Evolutionary conservation across 2,113 vertebrate genomes (phyloP).

Genomic region (Marmota flaviventris): DNA sequence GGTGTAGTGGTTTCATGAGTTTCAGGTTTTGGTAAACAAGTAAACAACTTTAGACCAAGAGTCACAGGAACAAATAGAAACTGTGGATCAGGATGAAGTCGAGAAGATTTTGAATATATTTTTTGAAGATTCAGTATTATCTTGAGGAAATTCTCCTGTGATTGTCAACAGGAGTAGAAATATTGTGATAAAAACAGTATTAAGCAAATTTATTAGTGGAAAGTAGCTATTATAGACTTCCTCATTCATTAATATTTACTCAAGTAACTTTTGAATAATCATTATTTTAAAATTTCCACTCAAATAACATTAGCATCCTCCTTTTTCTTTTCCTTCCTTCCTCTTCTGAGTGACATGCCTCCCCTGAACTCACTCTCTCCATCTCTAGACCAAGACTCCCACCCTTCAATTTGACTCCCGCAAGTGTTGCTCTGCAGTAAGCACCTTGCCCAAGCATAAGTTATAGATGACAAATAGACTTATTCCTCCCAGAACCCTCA

Average conservation of each 20-base stretch:
- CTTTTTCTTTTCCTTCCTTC: conserved; percentile 49
- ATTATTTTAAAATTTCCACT: conserved; percentile 52
- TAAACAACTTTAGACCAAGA: not conserved
- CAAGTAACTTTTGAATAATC: conserved; percentile 58
- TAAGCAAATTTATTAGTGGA: conserved; percentile 66
- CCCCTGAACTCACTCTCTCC: not conserved
- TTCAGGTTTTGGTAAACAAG: not conserved
- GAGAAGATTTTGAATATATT: conserved; percentile 38
- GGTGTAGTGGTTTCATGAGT: not conserved
- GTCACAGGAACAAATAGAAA: conserved; percentile 35
- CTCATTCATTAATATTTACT: conserved; percentile 63
- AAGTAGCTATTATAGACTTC: conserved; percentile 62
- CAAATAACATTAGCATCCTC: not conserved
- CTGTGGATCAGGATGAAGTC: not conserved
- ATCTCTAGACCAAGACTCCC: not conserved
- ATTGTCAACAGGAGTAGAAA: conserved; percentile 27
- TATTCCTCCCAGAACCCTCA: not conserved
- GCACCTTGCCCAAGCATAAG: not conserved
- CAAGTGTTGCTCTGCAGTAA: not conserved
- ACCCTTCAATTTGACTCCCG: not conserved
- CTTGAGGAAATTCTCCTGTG: conserved; percentile 12
- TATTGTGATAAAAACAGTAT: conserved; percentile 51
- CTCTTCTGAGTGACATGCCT: conserved; percentile 1
- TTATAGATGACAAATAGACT: not conserved
- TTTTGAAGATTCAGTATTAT: conserved; percentile 58